phyloP scores from a whole-genome alignment of 2,888 invertebrate species.

The Meta bourneti region DNA sequence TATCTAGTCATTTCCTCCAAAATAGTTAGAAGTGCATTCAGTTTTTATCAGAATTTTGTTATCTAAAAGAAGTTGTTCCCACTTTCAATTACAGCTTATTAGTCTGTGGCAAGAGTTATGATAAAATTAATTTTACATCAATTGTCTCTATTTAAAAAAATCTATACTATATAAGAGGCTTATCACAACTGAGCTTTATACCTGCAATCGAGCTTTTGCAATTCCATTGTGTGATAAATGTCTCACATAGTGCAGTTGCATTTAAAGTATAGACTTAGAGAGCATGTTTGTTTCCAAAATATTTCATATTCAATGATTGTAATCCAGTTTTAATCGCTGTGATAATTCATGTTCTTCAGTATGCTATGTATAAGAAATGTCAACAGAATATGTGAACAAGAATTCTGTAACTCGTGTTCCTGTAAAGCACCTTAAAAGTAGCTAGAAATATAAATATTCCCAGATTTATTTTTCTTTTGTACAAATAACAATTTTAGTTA shows the following conservation, averaged over 20 bases:
- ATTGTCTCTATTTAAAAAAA: no score
- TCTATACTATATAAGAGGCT: conserved; percentile 4
- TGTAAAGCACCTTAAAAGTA: background rate
- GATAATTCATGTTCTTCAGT: conserved; percentile 35
- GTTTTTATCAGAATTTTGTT: no score
- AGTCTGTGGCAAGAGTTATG: no score
- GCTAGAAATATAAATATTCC: background rate
- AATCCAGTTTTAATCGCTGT: conserved; percentile 50
- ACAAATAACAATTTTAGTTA: background rate
- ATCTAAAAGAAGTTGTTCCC: no score
- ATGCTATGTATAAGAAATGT: background rate
- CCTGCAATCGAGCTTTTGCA: conserved; percentile 57
- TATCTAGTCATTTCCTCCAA: no score
- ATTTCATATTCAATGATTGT: conserved; percentile 1
- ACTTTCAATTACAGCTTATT: no score
- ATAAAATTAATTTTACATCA: no score
- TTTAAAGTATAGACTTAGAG: conserved; percentile 18
- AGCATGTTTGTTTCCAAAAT: conserved; percentile 21
- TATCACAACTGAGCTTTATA: conserved; percentile 63
- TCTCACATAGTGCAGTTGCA: conserved; percentile 1
- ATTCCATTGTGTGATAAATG: conserved; percentile 32
- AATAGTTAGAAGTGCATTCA: no score
- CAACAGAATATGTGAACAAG: background rate
- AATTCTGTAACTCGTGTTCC: background rate
- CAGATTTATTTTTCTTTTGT: background rate